Evolutionary conservation across 2,113 vertebrate species (phyloP).

Genomic region (Petaurus breviceps): DNA sequence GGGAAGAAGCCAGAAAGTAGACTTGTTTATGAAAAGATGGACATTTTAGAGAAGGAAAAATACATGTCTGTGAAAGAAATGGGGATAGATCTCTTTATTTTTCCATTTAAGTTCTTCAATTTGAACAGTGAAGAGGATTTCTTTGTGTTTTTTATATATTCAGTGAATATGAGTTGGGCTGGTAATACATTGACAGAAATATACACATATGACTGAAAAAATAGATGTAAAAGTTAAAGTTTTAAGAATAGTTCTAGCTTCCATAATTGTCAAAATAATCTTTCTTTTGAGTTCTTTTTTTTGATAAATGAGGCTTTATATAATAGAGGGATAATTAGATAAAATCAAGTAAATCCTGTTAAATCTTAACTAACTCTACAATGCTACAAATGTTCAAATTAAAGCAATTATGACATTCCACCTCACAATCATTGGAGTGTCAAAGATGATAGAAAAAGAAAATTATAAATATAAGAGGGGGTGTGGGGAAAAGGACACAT

Average conservation of each 20-base stretch:
- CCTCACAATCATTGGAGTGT: background rate
- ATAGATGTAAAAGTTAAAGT: background rate
- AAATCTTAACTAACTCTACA: background rate
- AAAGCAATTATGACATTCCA: background rate
- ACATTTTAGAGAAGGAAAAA: slow-evolving; percentile 45
- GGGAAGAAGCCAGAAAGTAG: slow-evolving; percentile 60
- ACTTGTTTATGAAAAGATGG: slow-evolving; percentile 49
- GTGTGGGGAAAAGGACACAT: background rate
- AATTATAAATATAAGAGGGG: background rate
- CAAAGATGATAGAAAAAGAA: background rate
- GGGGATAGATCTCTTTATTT: slow-evolving; percentile 54
- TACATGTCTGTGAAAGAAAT: slow-evolving; percentile 55
- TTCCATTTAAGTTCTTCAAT: slow-evolving; percentile 19
- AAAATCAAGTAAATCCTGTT: background rate
- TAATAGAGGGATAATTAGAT: background rate
- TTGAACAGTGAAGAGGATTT: slow-evolving; percentile 28
- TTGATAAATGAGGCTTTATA: background rate
- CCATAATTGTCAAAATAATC: background rate
- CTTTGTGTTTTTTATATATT: background rate
- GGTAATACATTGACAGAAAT: background rate
- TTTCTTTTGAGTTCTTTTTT: slow-evolving; percentile 27
- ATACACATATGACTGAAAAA: background rate
- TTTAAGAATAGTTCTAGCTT: background rate
- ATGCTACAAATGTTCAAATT: background rate
- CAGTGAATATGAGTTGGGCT: background rate